phyloP scores from a whole-genome alignment of 2,888 invertebrate genomes.

The Apotomis turbidana region DNA sequence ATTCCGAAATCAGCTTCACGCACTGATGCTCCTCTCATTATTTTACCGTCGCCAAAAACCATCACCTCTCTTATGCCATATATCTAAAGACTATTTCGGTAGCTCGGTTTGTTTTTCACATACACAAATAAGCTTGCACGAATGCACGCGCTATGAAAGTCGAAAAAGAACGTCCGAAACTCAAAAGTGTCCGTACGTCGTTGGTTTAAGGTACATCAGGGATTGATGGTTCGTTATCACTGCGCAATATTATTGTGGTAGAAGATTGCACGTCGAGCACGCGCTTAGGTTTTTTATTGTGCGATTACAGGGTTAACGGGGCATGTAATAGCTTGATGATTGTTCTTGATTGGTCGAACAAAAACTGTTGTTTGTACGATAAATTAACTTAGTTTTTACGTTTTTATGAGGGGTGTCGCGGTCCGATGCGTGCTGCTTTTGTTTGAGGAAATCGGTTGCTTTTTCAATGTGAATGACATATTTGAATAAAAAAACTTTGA shows the following conservation, averaged over 20 bases:
- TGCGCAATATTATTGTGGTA: conserved; percentile 38
- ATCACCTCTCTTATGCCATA: background rate
- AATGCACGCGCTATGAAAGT: conserved; percentile 16
- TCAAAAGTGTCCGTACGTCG: background rate
- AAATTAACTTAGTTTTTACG: conserved; percentile 45
- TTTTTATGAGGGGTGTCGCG: conserved; percentile 38
- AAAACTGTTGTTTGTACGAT: conserved; percentile 55
- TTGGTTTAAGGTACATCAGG: background rate
- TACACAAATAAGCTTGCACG: conserved; percentile 36
- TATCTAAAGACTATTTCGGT: conserved; percentile 43
- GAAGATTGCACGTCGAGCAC: conserved; percentile 55
- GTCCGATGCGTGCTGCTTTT: conserved; percentile 23
- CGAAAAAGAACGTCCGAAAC: conserved; percentile 9
- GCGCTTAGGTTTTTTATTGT: conserved; percentile 62
- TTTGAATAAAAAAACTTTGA: too few species aligned
- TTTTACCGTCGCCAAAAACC: conserved; percentile 28
- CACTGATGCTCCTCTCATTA: conserved; percentile 49
- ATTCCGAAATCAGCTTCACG: conserved; percentile 61
- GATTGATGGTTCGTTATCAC: background rate
- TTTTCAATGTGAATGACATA: background rate
- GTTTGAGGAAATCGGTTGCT: conserved; percentile 9
- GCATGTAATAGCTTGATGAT: conserved; percentile 68
- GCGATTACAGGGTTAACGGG: conserved; percentile 69
- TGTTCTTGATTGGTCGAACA: conserved; percentile 61
- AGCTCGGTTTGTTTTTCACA: background rate